Evolutionary conservation across 1,140 invertebrate species (phyloP).

Genomic region (Drosophila watanabei): DNA sequence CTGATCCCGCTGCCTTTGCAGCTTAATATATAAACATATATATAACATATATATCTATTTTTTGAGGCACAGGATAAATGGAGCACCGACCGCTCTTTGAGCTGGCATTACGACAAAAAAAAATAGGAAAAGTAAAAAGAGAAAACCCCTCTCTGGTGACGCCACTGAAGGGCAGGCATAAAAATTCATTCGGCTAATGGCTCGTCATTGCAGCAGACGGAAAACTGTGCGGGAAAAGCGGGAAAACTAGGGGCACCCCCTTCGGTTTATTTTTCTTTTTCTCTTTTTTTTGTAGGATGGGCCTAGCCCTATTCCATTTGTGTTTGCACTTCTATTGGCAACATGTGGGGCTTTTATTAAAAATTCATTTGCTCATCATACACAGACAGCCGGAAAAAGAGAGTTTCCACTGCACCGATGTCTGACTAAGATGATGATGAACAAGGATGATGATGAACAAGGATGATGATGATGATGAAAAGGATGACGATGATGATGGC

Average conservation of each 20-base stretch:
- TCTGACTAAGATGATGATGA: constrained; percentile 50
- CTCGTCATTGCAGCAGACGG: constrained; percentile 59
- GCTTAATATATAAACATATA: neutral
- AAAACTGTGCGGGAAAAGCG: neutral
- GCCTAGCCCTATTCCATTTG: constrained; percentile 55
- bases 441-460: constrained; percentile 32
- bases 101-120: constrained; percentile 54
- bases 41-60: neutral
- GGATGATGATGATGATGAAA: constrained; percentile 8
- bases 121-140: neutral
- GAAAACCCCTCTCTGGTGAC: constrained; percentile 37
- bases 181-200: constrained; percentile 82
- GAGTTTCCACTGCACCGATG: constrained; percentile 31
- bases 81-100: constrained; percentile 72
- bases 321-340: constrained; percentile 81
- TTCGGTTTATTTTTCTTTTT: neutral
- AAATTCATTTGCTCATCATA: constrained; percentile 81
- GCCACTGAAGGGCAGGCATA: constrained; percentile 54
- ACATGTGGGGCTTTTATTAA: constrained; percentile 84
- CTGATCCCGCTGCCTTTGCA: constrained; percentile 1
- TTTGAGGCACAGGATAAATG: constrained; percentile 54
- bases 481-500: constrained; percentile 25
- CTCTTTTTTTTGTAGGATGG: neutral
- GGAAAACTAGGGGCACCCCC: constrained; percentile 7
- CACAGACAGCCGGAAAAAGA: constrained; percentile 35